Evolutionary conservation across 2,113 vertebrate genomes (phyloP), one percentile per base, ranked within the genome.

Genomic region (Grantiella picta): DNA sequence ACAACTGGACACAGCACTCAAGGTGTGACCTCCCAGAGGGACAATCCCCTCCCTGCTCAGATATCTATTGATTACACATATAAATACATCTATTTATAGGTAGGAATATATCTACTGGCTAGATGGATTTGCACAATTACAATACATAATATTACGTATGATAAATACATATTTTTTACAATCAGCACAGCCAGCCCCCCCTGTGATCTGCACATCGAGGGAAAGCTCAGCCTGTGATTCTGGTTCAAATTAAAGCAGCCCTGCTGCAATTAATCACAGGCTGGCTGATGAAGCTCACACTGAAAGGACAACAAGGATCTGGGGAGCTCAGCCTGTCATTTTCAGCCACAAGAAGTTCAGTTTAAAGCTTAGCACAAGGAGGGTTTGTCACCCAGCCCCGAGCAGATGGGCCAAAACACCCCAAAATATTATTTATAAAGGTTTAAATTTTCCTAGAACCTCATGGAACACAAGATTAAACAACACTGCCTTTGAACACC

Each of bases 401-500:
- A 16, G 60, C 90, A 95, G 95, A 96, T 95, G 96, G 96, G 12
- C 50, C 50, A 27, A 27, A 52, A 27, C 14, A 52, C 8, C 90
- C 95, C 79, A 53, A 75, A 86, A 87, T 75, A 97, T 86, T 92
- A 65, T 87, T 95, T 95, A 56, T 66, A 84, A 36, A 95, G 90
- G 90, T 90, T 97, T 94, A 54, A 87, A 80, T 94, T 97, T 91
- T 95, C 53, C 88, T 56, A 40, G 65, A 94, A 83, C 93, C 86
- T 97, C 92, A 92, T 86, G 64, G 47, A 54, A 79, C 10, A 64
- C 28, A 45, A 69, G 61, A 84, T 82, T 36, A 64, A 93, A 77
- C 50, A 68, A 20, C 72, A 28, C 19, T 14, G 42, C 19, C 52
- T 50, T 29, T 16, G 13, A 85, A 25, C 25, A 29, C 23, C 24